Percentiles rank a stretch among this genome's conserved stretches.
phyloP scores from a whole-genome alignment of 2,797 vertebrate species.

The Apodemus agrarius region DNA sequence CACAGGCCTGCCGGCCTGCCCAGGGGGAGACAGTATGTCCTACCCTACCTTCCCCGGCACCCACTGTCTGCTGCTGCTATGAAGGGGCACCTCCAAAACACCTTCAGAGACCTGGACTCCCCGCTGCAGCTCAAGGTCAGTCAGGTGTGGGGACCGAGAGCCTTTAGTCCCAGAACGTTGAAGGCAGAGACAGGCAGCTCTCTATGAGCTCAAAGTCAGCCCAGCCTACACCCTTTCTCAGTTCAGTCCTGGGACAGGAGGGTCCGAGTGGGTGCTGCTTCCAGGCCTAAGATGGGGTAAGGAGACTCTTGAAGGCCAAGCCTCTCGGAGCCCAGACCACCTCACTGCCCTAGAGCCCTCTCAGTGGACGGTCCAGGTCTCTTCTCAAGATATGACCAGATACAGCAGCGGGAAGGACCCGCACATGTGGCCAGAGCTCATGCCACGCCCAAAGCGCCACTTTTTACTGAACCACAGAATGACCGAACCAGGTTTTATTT shows the following conservation, averaged over 20 bases:
- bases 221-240: not conserved
- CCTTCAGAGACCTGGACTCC: not conserved
- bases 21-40: not conserved
- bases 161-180: not conserved
- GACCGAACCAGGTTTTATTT: fast-evolving
- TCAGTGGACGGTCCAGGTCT: not conserved
- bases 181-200: not conserved
- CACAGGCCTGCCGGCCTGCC: not conserved
- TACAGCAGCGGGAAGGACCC: not conserved
- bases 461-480: not conserved
- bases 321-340: not conserved
- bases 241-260: not conserved
- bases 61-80: not conserved
- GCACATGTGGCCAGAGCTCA: fast-evolving
- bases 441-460: not conserved
- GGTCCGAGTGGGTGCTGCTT: not conserved
- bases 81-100: not conserved
- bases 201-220: not conserved
- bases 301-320: no score
- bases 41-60: not conserved
- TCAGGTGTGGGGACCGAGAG: not conserved
- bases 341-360: not conserved
- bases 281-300: not conserved
- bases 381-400: not conserved
- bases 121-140: not conserved